Evolutionary conservation across 2,113 vertebrate genomes (phyloP).

Genomic region (Tapirus terrestris): DNA sequence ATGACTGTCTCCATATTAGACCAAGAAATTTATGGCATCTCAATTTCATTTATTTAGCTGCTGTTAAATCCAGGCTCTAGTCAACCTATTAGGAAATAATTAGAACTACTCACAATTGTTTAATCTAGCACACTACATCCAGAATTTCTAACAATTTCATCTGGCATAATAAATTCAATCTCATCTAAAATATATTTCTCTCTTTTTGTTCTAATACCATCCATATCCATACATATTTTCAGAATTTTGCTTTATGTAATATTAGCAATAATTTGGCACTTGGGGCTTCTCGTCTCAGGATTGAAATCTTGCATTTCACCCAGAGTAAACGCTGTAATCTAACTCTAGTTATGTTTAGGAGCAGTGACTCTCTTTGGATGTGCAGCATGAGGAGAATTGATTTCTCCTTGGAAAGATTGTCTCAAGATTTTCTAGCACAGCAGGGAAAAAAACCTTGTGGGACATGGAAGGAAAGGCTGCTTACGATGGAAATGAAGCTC

Average conservation of each 20-base stretch:
- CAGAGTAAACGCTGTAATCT: not conserved
- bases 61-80: not conserved
- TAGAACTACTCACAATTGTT: not conserved
- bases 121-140: not conserved
- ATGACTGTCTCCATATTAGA: not conserved
- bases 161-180: not conserved
- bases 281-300: not conserved
- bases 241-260: not conserved
- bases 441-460: not conserved
- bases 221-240: not conserved
- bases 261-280: not conserved
- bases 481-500: not conserved
- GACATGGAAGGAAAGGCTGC: rapidly evolving
- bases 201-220: not conserved
- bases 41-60: not conserved
- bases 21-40: not conserved
- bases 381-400: not conserved
- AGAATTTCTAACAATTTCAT: not conserved
- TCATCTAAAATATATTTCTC: not conserved
- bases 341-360: not conserved
- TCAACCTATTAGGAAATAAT: not conserved
- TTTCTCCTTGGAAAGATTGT: not conserved
- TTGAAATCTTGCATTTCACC: not conserved
- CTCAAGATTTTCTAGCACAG: not conserved
- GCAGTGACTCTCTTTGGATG: not conserved